A percentile compares a stretch with the other conserved stretches of the same genome.
phyloP scores from a whole-genome alignment of 2,113 vertebrate species.

The Petroica traversi region DNA sequence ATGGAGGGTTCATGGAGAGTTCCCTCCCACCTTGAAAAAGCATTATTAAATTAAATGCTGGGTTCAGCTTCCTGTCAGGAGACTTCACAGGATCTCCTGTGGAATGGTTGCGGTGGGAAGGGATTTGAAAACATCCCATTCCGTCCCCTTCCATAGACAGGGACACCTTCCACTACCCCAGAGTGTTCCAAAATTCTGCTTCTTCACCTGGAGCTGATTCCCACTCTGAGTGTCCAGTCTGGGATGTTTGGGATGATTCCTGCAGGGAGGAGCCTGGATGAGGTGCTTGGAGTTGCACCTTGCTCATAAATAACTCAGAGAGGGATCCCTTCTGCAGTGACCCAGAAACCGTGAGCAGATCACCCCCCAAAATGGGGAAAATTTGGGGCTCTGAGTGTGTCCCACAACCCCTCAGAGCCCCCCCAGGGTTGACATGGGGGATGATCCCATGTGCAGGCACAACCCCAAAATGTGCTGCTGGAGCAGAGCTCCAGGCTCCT shows the following conservation, averaged over 20 bases:
- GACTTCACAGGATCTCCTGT: fast-evolving
- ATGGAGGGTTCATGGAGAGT: background rate
- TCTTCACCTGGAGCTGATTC: background rate
- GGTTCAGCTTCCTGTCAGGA: background rate
- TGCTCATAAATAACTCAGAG: background rate
- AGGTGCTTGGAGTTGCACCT: background rate
- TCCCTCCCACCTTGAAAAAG: background rate
- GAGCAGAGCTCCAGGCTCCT: background rate
- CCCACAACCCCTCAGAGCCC: background rate
- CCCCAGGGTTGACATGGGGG: background rate
- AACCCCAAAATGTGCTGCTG: background rate
- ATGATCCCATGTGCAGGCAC: background rate
- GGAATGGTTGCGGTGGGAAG: background rate
- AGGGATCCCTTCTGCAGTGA: background rate
- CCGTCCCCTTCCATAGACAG: background rate
- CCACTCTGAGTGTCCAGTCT: too few species aligned
- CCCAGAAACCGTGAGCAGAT: background rate
- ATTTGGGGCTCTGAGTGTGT: background rate
- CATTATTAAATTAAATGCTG: background rate
- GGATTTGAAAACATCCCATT: background rate
- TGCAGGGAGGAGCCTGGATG: background rate
- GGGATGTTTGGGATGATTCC: background rate
- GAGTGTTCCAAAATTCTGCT: background rate
- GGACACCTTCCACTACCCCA: background rate
- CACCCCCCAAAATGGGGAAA: background rate